Evolutionary conservation across 2,797 vertebrate genomes (phyloP).

Genomic region (Lutjanus argentimaculatus): DNA sequence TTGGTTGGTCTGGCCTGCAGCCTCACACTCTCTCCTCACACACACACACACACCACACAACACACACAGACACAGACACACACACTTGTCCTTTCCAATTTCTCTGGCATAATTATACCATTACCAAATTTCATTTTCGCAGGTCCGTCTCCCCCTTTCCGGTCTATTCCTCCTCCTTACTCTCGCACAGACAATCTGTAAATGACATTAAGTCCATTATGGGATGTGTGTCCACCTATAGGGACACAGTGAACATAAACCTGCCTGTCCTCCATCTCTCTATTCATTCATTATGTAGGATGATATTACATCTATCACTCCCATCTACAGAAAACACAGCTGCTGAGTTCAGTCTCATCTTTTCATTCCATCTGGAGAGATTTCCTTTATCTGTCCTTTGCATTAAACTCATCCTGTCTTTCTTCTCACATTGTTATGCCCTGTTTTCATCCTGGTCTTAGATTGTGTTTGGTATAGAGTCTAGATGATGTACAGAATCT

Average conservation of each 20-base stretch:
- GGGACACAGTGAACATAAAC: constrained; percentile 14
- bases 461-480: not conserved
- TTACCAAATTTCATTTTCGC: constrained; percentile 56
- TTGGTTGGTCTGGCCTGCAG: constrained; percentile 58
- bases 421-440: not conserved
- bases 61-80: constrained; percentile 20
- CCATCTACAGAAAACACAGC: constrained; percentile 22
- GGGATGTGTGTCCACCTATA: not conserved
- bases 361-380: not conserved
- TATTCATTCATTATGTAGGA: constrained; percentile 43
- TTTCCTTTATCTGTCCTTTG: not conserved
- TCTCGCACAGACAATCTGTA: constrained; percentile 7
- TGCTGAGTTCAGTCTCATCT: constrained; percentile 14
- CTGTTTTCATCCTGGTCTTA: not conserved
- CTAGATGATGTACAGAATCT: not conserved
- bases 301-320: constrained; percentile 23
- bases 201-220: constrained; percentile 58
- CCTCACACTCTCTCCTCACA: constrained; percentile 26
- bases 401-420: not conserved
- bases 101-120: constrained; percentile 48
- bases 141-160: constrained; percentile 6
- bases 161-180: not conserved
- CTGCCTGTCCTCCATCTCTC: constrained; percentile 14
- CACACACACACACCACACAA: not conserved
- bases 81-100: constrained; percentile 44